Evolutionary conservation across 2,797 vertebrate genomes (phyloP).

Genomic region (Sternarchorhynchus goeldii): DNA sequence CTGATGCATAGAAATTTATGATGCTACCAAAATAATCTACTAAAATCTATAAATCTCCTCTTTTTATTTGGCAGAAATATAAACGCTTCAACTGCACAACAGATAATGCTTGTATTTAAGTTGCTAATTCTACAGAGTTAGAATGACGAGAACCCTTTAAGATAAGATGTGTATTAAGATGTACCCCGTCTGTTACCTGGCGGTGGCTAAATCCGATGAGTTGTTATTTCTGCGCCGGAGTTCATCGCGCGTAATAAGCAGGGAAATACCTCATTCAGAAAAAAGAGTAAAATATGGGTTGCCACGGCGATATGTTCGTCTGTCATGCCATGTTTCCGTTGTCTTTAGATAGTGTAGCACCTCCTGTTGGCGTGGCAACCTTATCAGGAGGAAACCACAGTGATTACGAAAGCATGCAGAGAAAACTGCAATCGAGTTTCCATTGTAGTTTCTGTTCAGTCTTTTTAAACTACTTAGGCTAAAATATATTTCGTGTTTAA

Average conservation of each 20-base stretch:
- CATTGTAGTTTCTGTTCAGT: background rate
- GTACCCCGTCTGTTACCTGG: constrained; percentile 49
- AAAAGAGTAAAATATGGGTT: constrained; percentile 24
- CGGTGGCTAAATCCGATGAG: constrained; percentile 53
- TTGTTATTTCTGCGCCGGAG: constrained; percentile 69
- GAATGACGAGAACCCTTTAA: background rate
- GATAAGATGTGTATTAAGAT: background rate
- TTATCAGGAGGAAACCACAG: constrained; percentile 12
- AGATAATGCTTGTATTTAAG: background rate
- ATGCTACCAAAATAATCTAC: background rate
- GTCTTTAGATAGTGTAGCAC: constrained; percentile 62
- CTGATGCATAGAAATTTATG: background rate
- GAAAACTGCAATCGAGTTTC: background rate
- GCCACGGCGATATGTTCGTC: constrained; percentile 39
- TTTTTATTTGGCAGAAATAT: background rate
- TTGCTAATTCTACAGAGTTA: background rate
- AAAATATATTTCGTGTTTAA: background rate
- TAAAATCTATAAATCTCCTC: background rate
- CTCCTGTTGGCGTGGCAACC: constrained; percentile 73
- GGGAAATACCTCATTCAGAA: constrained; percentile 47
- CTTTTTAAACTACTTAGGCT: background rate
- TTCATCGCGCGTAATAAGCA: constrained; percentile 42
- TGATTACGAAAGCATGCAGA: background rate
- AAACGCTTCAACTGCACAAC: background rate
- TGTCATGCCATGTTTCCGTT: constrained; percentile 36